Conservation (phyloP, 2,113 vertebrate genomes). For the Promerops cafer region DNA sequence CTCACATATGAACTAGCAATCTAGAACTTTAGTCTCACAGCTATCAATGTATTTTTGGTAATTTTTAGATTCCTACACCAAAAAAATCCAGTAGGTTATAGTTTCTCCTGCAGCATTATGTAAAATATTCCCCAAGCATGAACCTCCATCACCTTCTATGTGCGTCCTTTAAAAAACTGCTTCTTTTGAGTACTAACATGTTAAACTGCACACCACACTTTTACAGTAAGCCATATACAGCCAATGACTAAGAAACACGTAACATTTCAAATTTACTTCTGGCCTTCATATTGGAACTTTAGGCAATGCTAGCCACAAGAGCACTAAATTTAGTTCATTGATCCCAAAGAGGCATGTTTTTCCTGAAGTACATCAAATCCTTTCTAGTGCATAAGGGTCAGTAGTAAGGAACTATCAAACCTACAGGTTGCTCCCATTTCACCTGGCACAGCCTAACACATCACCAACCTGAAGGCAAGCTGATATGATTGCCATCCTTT, state of each 20-base stretch:
- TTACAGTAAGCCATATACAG: background rate
- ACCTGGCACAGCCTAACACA: background rate
- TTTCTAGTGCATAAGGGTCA: background rate
- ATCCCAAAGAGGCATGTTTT: background rate
- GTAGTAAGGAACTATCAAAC: background rate
- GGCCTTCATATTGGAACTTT: background rate
- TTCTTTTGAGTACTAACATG: background rate
- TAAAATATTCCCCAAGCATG: background rate
- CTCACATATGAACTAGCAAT: background rate
- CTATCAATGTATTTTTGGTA: background rate
- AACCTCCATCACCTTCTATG: background rate
- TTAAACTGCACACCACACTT: background rate
- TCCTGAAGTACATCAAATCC: background rate
- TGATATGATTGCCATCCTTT: conserved; percentile 94
- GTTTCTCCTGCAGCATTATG: background rate
- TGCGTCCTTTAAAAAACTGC: background rate
- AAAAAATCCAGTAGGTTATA: background rate
- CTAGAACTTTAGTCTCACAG: background rate
- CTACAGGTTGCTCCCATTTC: background rate
- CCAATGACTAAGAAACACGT: background rate
- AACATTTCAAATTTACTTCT: background rate
- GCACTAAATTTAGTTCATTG: background rate
- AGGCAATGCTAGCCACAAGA: background rate
- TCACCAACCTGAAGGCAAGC: conserved; percentile 88
- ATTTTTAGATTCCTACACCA: background rate